phyloP scores from a whole-genome alignment of 1,140 invertebrate genomes.

The Drosophila funebris region DNA sequence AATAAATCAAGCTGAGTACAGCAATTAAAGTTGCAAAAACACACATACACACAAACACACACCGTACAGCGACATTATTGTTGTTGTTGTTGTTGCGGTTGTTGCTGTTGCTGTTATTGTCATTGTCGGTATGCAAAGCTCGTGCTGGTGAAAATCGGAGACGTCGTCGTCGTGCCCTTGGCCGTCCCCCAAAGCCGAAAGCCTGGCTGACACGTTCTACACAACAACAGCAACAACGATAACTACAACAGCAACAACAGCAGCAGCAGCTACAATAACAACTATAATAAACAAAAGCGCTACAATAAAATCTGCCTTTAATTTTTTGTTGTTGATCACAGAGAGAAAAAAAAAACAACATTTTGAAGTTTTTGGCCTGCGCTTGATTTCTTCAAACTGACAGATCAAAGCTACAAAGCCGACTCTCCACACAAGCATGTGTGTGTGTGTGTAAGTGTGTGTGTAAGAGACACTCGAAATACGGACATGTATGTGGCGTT shows the following conservation, averaged over 20 bases:
- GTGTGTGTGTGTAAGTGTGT: constrained; percentile 25
- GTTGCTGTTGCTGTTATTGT: constrained; percentile 49
- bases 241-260: constrained; percentile 18
- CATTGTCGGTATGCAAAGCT: constrained; percentile 59
- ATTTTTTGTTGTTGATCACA: constrained; percentile 10
- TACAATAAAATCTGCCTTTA: constrained; percentile 57
- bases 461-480: constrained; percentile 43
- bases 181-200: constrained; percentile 62
- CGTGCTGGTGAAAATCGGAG: constrained; percentile 54
- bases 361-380: constrained; percentile 79
- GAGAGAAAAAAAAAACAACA: constrained; percentile 43
- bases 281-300: constrained; percentile 46
- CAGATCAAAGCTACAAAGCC: constrained; percentile 78
- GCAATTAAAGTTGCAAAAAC: constrained; percentile 81
- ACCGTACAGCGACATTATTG: constrained; percentile 59
- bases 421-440: constrained; percentile 17
- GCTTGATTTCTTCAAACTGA: constrained; percentile 82
- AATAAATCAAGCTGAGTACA: constrained; percentile 81
- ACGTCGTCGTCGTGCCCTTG: constrained; percentile 62
- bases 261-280: constrained; percentile 25
- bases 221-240: constrained; percentile 50
- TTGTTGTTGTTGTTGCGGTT: constrained; percentile 38
- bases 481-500: constrained; percentile 73
- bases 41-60: constrained; percentile 49
- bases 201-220: constrained; percentile 75